Conservation (phyloP, 2,113 vertebrate species). For the Actinemys pallida region DNA sequence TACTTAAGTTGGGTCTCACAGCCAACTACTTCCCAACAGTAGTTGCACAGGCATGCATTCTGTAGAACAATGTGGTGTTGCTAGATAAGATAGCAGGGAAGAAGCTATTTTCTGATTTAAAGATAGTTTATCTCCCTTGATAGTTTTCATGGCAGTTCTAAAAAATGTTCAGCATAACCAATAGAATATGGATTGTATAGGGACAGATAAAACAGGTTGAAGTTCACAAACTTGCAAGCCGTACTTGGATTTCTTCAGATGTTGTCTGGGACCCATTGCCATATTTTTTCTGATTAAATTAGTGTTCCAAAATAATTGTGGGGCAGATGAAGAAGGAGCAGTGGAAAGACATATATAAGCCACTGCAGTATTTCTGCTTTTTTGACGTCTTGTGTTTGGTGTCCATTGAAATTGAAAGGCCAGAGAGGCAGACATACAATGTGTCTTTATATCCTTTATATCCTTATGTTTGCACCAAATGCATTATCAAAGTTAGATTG, state of each 20-base stretch:
- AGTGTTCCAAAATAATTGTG: background rate
- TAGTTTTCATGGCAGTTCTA: background rate
- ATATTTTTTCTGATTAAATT: background rate
- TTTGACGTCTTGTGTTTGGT: no score
- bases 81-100: background rate
- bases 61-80: background rate
- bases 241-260: background rate
- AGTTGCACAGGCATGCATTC: background rate
- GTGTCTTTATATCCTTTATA: background rate
- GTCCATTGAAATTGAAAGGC: background rate
- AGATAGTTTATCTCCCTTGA: background rate
- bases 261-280: fast-evolving
- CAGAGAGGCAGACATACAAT: background rate
- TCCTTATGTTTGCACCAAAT: background rate
- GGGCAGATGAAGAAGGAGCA: fast-evolving
- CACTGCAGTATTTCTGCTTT: fast-evolving
- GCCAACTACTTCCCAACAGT: background rate
- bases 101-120: conserved; percentile 13
- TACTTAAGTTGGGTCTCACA: fast-evolving
- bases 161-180: background rate
- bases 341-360: fast-evolving
- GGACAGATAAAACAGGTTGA: background rate
- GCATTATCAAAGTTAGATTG: background rate
- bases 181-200: background rate
- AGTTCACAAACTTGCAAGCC: background rate